Evolutionary conservation across 2,888 invertebrate species (phyloP).

Genomic region (Lepidochitona cinerea): DNA sequence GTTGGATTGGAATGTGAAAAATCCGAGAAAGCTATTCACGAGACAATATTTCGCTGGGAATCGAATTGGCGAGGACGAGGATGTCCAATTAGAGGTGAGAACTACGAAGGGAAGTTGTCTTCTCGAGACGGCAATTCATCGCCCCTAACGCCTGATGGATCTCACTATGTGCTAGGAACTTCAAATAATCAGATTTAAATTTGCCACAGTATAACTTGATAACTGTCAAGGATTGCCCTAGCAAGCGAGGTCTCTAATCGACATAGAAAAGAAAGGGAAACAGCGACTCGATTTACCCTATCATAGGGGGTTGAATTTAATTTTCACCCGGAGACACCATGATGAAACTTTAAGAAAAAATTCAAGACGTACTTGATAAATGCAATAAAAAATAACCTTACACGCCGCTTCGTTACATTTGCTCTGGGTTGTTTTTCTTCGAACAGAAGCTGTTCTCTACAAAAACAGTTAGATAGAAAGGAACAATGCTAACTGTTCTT

Average conservation of each 20-base stretch:
- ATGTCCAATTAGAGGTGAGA: background rate
- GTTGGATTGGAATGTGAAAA: too few species aligned
- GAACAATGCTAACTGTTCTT: too few species aligned
- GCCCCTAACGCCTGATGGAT: background rate
- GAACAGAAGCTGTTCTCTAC: too few species aligned
- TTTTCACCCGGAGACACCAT: background rate
- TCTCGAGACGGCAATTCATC: background rate
- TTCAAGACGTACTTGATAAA: too few species aligned
- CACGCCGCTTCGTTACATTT: too few species aligned
- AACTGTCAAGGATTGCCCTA: background rate
- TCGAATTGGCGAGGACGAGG: background rate
- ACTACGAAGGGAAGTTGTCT: background rate
- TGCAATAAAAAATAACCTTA: too few species aligned
- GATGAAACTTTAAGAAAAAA: too few species aligned
- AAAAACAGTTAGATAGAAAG: too few species aligned
- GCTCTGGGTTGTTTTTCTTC: too few species aligned
- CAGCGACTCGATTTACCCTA: background rate
- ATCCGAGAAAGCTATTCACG: background rate
- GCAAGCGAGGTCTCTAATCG: background rate
- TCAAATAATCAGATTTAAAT: constrained; percentile 3
- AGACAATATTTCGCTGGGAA: background rate
- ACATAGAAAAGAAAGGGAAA: constrained; percentile 1
- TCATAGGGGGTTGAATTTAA: constrained; percentile 1
- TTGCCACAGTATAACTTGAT: constrained; percentile 3
- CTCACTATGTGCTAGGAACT: background rate